Conservation (phyloP, 2,888 invertebrate species). For the Aporophyla nigra region DNA sequence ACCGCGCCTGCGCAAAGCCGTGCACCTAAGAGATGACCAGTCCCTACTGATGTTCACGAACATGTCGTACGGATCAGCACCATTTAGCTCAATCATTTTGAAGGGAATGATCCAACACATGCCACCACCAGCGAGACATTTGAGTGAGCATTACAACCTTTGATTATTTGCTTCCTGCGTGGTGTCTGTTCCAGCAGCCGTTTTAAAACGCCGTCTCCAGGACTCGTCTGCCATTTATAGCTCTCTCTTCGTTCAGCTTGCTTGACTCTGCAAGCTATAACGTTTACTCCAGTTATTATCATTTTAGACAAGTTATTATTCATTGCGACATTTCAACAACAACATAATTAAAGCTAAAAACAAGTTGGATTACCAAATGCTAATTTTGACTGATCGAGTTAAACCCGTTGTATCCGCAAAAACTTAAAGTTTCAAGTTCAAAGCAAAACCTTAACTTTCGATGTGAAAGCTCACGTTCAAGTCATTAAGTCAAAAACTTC, state of each 20-base stretch:
- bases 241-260: not conserved
- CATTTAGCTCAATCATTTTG: too few relatives aligned
- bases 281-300: not conserved
- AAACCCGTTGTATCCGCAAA: slow-evolving; percentile 7
- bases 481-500: slow-evolving; percentile 54
- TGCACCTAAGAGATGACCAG: too few relatives aligned
- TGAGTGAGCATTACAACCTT: too few relatives aligned
- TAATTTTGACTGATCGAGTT: slow-evolving; percentile 27
- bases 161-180: not conserved
- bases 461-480: slow-evolving; percentile 48
- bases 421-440: slow-evolving; percentile 36
- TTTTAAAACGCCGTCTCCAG: not conserved
- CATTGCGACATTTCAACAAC: not conserved
- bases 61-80: too few relatives aligned
- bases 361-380: not conserved
- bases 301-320: too few relatives aligned
- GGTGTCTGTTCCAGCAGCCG: not conserved
- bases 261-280: not conserved
- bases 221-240: not conserved
- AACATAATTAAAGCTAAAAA: not conserved
- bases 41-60: too few relatives aligned
- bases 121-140: too few relatives aligned
- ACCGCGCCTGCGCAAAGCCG: too few relatives aligned
- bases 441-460: slow-evolving; percentile 27
- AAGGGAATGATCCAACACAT: too few relatives aligned